phyloP scores from a whole-genome alignment of 1,140 invertebrate genomes.

The Drosophila persimilis region DNA sequence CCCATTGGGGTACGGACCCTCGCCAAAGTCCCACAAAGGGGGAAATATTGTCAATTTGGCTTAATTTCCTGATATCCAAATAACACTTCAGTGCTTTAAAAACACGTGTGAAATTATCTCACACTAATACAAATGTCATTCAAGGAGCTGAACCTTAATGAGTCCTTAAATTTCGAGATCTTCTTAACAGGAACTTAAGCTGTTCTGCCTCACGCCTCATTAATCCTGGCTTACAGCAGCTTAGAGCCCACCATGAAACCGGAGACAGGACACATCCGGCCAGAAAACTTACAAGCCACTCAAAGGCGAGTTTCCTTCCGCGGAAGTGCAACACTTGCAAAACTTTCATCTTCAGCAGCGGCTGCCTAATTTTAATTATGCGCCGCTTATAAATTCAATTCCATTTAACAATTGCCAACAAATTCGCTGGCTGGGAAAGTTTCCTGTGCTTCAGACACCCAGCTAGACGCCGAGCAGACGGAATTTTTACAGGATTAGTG shows the following conservation, averaged over 20 bases:
- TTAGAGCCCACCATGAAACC: constrained; percentile 4
- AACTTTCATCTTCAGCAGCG: constrained; percentile 59
- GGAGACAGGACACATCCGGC: constrained; percentile 29
- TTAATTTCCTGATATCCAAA: no score
- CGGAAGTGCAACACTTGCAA: constrained; percentile 67
- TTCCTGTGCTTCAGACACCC: constrained; percentile 19
- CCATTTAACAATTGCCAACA: constrained; percentile 76
- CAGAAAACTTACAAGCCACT: constrained; percentile 45
- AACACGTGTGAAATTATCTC: no score
- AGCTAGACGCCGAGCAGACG: constrained; percentile 54
- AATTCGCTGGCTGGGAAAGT: constrained; percentile 52
- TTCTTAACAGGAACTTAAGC: background rate
- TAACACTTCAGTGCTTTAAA: no score
- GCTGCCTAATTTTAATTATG: constrained; percentile 79
- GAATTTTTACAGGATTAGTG: constrained; percentile 67
- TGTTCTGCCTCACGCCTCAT: background rate
- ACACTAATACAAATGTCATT: no score
- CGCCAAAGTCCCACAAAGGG: no score
- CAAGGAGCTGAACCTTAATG: no score
- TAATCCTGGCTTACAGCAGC: constrained; percentile 1
- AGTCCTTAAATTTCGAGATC: no score
- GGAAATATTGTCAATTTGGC: no score
- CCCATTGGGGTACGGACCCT: no score
- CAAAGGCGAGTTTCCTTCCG: constrained; percentile 31
- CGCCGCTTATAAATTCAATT: constrained; percentile 79